Base-by-base conservation (phyloP, 2,888 invertebrate genomes). In the Drosophila cracens region DNA sequence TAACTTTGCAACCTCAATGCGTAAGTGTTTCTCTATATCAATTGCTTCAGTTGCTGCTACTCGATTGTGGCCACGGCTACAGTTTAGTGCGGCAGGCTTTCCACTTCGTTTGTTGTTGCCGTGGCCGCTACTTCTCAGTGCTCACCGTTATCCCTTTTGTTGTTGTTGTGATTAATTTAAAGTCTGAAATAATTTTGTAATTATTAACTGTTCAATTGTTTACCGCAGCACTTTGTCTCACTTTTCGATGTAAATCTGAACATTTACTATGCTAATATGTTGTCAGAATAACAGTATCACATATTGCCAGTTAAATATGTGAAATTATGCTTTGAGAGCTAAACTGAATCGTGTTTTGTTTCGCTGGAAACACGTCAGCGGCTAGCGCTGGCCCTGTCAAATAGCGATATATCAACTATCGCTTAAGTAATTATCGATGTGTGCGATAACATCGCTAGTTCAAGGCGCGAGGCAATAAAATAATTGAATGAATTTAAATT, bases 1-100 rank as follows among this genome's bases (percentile, higher is more conserved):
- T 38, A 56, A n/a, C 25, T 59, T 36, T 1, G 36, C 69, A 63
- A 56, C 51, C 61, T 31, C 33, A 66, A 62, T 43, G 2, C 6
- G 29, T 25, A 11, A 46, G 46, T 11, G 18, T 48, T 33, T 25
- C 18, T 54, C 16, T 13, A 18, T 52, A 1, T 46, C 21, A 34
- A 34, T 56, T 58, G 54, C 10, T 57, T 31, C 31, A 34, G 40
- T 54, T 31, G 29, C 13, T 49, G 48, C 34, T 38, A 21, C 59
- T 67, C 49, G 40, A 62, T 46, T 76, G 74, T 82, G 83, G 86
- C 88, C 83, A 83, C 89, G 89, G 89, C 83, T 83, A 59, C 83
- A 83, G 67, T 82, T 87, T 64, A 71, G 31, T 67, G 56, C 70
- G 66, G 25, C 56, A 54, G 60, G 60, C 53, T 79, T 70, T 79